These are phyloP conservation scores for Xyrichtys novacula DNA, from an alignment of 2,797 vertebrate species.

Conservation along the genomic window DNA sequence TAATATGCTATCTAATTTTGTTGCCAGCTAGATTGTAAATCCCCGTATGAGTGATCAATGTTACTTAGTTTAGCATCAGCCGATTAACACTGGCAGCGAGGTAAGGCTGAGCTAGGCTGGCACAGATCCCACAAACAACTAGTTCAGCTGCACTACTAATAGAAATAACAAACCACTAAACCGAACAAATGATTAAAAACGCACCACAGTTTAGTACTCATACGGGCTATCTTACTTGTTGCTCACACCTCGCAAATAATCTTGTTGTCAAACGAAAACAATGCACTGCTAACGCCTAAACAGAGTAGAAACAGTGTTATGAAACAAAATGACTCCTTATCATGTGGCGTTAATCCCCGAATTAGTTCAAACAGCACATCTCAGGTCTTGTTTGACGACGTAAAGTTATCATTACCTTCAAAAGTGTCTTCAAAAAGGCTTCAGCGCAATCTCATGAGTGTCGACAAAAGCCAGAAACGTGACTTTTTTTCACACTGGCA, in stretches of 20 bases:
- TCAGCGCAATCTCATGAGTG: conserved; percentile 26
- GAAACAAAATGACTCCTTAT: neutral
- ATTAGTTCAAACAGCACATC: neutral
- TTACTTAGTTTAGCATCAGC: neutral
- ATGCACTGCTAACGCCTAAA: conserved; percentile 1
- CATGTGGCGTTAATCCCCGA: neutral
- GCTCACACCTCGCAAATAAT: neutral
- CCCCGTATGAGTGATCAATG: neutral
- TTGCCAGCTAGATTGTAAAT: neutral
- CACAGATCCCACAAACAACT: no score
- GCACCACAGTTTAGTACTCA: no score
- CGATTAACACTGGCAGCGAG: neutral
- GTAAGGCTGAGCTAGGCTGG: neutral
- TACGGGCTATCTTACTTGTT: no score
- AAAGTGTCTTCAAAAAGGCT: conserved; percentile 40
- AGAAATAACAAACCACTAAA: no score
- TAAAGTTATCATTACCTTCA: conserved; percentile 55
- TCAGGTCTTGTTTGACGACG: neutral
- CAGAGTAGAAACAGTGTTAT: neutral
- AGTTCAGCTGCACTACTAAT: no score
- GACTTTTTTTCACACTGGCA: conserved; percentile 60
- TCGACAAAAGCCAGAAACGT: conserved; percentile 29
- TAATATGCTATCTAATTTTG: neutral
- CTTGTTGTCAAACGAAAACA: conserved; percentile 1
- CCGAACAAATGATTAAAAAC: no score